These are phyloP conservation scores for Gallinago solitaria DNA, from an alignment of 2,797 vertebrate species.

Conservation along the genomic window DNA sequence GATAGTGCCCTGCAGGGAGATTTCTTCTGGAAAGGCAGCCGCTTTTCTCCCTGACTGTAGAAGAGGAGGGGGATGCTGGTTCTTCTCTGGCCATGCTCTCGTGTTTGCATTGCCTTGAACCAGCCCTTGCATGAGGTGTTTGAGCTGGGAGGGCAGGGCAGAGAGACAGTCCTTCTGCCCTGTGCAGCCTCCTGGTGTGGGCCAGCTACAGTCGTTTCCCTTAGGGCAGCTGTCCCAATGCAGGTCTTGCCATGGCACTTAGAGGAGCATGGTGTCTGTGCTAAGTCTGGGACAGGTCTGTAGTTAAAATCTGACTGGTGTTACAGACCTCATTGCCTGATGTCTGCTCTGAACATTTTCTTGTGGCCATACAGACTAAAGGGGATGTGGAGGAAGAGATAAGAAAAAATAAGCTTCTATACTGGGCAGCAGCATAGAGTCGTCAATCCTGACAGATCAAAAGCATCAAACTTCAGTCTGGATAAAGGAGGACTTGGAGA, in stretches of 20 bases:
- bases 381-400: not conserved
- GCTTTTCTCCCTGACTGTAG: not conserved
- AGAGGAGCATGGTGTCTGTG: not conserved
- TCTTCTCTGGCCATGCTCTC: not conserved
- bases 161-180: not conserved
- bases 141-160: not conserved
- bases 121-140: not conserved
- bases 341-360: not conserved
- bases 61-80: not conserved
- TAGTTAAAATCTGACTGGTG: not conserved
- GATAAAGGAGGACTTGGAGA: not conserved
- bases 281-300: not conserved
- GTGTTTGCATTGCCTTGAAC: not conserved
- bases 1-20: not conserved
- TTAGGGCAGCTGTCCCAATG: accelerated
- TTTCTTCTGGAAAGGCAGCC: not conserved
- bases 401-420: not conserved
- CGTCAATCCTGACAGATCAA: not conserved
- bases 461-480: constrained; percentile 6
- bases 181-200: not conserved
- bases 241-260: not conserved
- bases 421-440: not conserved
- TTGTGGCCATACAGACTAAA: not conserved
- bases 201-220: not conserved
- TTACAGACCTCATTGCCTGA: not conserved